Evolutionary conservation across 1,140 invertebrate genomes (phyloP), one percentile per base, ranked within the genome.

Genomic region (Aplysia californica): DNA sequence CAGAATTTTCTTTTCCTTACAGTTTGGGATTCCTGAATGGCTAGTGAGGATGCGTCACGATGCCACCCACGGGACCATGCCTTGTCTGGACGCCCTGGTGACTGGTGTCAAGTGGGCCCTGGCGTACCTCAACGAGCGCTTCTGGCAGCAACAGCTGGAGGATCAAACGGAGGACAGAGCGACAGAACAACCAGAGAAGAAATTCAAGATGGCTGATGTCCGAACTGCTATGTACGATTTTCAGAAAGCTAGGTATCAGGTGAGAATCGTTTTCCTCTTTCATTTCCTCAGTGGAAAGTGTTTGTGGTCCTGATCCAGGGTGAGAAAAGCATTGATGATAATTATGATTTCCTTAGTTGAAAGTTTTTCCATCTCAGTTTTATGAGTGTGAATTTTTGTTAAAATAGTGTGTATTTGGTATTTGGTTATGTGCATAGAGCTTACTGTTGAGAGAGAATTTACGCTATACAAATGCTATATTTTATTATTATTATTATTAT

Each of bases 11-110:
- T 58, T 61, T 44, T 79, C 20, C 41, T 73, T 33, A 15, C 68
- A 82, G 81, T 76, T 79, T 79, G 81, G 79, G 41, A 78, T 82
- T 38, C 81, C 81, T 15, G 75, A 80, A 55, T 82, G 81, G 81
- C 75, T 82, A 35, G 81, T 82, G 26, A 55, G 77, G 4, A 59
- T 82, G 29, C 76, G 81, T 0, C 81, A 82, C 67, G 79, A 82
- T 33, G 77, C 74, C 3, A 78, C 79, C 23, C 81, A 82, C 38
- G 41, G 64, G 33, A 39, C 75, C 18, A 36, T 82, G 18, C 81
- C 81, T 23, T 65, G 41, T 35, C 50, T 82, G 18, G 77, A 79
- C 59, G 41, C 77, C 20, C 38, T 82, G 66, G 31, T 44, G n/a
- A 64, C 29, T n/a, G 81, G 79, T 20, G 71, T 65, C 18, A 1